These are phyloP conservation scores for Daphoenositta chrysoptera DNA, from an alignment of 2,113 vertebrate genomes.

Conservation along the genomic window DNA sequence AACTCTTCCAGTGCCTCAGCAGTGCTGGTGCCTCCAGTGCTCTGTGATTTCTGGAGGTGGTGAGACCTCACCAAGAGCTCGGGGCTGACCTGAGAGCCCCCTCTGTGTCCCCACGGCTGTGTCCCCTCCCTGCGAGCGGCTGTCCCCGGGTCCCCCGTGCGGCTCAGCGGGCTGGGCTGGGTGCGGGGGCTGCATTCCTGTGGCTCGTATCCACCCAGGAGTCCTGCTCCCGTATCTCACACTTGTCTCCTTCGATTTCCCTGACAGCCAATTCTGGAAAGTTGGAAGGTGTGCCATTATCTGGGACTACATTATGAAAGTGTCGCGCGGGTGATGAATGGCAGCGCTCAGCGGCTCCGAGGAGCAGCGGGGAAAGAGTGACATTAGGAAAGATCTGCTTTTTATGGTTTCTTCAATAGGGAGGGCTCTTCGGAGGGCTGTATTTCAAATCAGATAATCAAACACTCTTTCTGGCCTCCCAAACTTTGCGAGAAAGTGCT, in stretches of 20 bases:
- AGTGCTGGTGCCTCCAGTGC: not conserved
- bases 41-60: not conserved
- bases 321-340: conserved; percentile 59
- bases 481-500: not conserved
- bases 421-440: conserved; percentile 35
- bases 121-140: accelerated
- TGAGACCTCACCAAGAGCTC: accelerated
- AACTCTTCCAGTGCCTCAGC: too few relatives aligned
- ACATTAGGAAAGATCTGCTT: conserved; percentile 56
- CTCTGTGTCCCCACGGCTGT: accelerated
- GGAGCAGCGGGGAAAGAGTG: conserved; percentile 35
- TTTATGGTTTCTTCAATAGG: conserved; percentile 58
- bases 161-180: not conserved
- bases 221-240: not conserved
- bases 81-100: not conserved
- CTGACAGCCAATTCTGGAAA: conserved; percentile 57
- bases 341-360: not conserved
- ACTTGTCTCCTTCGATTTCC: conserved; percentile 62
- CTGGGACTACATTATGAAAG: conserved; percentile 60
- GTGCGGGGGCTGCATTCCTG: accelerated
- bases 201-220: not conserved
- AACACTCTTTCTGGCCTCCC: not conserved
- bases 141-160: accelerated
- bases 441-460: conserved; percentile 47
- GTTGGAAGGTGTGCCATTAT: conserved; percentile 55